A percentile compares a stretch with the other conserved stretches of the same genome.
phyloP scores from a whole-genome alignment of 2,888 invertebrate species.

The Pachymerium ferrugineum region DNA sequence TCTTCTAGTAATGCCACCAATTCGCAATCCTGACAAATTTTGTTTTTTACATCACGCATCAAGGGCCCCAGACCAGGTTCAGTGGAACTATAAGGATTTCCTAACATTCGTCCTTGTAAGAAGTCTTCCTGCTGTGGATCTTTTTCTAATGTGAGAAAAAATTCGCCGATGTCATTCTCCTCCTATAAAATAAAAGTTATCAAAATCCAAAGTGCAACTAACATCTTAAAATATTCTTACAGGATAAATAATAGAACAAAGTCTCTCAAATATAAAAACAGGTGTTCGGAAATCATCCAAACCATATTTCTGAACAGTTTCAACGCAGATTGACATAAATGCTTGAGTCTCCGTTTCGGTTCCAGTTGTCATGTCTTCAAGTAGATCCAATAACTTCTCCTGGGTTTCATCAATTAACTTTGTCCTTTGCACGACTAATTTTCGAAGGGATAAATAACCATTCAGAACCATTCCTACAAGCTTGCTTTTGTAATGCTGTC shows the following conservation, averaged over 20 bases:
- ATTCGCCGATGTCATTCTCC: conserved; percentile 94
- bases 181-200: conserved; percentile 52
- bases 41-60: conserved; percentile 98
- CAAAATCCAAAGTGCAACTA: neutral
- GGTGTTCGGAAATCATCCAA: conserved; percentile 90
- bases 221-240: conserved; percentile 35
- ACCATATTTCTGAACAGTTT: conserved; percentile 82
- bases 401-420: conserved; percentile 94
- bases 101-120: conserved; percentile 93
- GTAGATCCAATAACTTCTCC: conserved; percentile 81
- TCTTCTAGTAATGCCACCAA: conserved; percentile 95
- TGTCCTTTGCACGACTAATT: conserved; percentile 89
- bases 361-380: conserved; percentile 94
- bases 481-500: conserved; percentile 81
- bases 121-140: conserved; percentile 99
- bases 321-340: conserved; percentile 95
- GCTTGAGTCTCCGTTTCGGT: conserved; percentile 93
- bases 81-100: conserved; percentile 92
- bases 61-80: conserved; percentile 93
- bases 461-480: conserved; percentile 85
- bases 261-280: conserved; percentile 92
- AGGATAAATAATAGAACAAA: conserved; percentile 95
- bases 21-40: conserved; percentile 97
- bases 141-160: conserved; percentile 92
- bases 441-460: conserved; percentile 83